Conservation (phyloP, 53 echinoderm and acorn worm genomes). For the Actinopyga echinites region DNA sequence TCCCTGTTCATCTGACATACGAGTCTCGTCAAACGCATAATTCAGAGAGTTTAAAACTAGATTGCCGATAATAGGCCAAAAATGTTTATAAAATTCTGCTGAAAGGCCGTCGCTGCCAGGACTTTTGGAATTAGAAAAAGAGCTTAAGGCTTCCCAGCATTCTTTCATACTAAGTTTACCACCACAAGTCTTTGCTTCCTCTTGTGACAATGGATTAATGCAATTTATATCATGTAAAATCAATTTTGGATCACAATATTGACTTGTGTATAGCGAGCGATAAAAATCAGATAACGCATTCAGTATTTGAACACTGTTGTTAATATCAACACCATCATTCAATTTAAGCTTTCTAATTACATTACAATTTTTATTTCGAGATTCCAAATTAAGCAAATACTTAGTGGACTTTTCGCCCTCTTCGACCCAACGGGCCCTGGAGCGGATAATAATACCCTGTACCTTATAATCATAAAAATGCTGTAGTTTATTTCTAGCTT, state of each 20-base stretch:
- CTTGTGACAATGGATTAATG: background rate
- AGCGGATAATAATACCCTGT: too few relatives aligned
- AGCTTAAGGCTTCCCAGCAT: background rate
- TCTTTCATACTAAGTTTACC: background rate
- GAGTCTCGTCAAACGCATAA: background rate
- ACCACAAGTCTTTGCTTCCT: background rate
- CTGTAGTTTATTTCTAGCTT: constrained; percentile 9
- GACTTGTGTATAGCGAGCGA: background rate
- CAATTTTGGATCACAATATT: background rate
- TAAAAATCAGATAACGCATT: background rate
- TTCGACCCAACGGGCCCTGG: constrained; percentile 38
- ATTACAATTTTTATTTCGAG: background rate
- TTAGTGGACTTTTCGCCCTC: constrained; percentile 21
- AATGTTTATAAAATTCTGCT: too few relatives aligned
- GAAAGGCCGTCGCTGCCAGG: too few relatives aligned
- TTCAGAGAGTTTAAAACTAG: background rate
- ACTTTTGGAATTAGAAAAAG: background rate
- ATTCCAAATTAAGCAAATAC: constrained; percentile 37
- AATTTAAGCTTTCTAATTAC: background rate
- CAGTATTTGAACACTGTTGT: background rate
- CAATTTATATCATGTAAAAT: background rate
- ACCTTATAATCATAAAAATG: background rate
- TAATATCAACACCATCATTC: background rate
- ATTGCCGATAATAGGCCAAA: too few relatives aligned
- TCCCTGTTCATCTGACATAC: constrained; percentile 1